Base-by-base conservation (phyloP, 2,888 invertebrate species). In the Agrenia bidenticulata region DNA sequence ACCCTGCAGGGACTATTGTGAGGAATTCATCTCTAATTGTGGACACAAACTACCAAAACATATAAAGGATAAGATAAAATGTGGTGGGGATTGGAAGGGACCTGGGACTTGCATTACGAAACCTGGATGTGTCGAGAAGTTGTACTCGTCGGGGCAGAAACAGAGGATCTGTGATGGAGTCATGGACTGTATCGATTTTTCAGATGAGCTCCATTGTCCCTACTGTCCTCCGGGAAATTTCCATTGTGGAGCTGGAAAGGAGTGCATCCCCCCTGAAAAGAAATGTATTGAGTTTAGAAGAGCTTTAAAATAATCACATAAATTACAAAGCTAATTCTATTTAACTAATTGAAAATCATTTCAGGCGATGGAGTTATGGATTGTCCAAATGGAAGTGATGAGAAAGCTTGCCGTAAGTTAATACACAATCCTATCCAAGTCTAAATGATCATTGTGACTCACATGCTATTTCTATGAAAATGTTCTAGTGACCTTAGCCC, bases 371-470 rank as follows among this genome's bases (percentile, higher is more conserved):
- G 92, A 57, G 86, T 87, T 61, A 83, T 84, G 0, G 92, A 94
- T 80, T 94, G 94, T 77, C 88, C 90, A 0, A 91, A 92, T 79
- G 92, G 89, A 37, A 89, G 89, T 72, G 94, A 94, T 77, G 94
- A 94, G 79, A 84, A 88, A 76, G 89, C 89, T 74, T 94, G 94
- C 79, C 81, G 93, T 94, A 81, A 87, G 90, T 86, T 32, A 32
- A 39, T 27, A 64, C 37, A 23, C 24, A 27, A 51, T 26, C 24
- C 32, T 11, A 32, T 32, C 39, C 15, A 9, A 24, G 42, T 58
- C 42, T 24, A 58, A 59, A 58, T 50, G 49, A 37, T 37, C 19
- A 32, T 45, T 49, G 54, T 54, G 55, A 15, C 54, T 54, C 23
- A 45, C 26, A 23, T 42, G 21, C 21, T 4, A 19, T 49, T 49